Percentiles rank a stretch among this genome's conserved stretches.
Evolutionary conservation across 2,113 vertebrate genomes (phyloP).

Genomic region (Himantopus leucocephalus): DNA sequence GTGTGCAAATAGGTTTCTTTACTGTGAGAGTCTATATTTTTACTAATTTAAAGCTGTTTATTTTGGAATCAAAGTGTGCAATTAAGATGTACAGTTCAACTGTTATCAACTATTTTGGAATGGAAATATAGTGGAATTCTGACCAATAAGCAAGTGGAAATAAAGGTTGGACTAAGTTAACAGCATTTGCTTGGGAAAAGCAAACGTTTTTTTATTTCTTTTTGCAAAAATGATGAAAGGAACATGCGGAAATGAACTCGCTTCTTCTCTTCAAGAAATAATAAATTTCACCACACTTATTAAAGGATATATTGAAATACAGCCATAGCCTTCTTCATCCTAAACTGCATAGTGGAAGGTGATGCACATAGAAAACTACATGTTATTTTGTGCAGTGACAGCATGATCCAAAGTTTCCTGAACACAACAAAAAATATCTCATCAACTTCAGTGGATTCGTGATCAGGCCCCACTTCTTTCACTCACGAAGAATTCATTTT

Average conservation of each 20-base stretch:
- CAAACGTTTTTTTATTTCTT: neutral
- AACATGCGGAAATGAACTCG: neutral
- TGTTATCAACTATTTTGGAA: neutral
- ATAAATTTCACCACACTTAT: neutral
- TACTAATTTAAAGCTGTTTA: neutral
- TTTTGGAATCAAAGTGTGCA: neutral
- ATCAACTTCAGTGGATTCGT: neutral
- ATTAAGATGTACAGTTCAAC: neutral
- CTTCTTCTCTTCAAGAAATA: neutral
- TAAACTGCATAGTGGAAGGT: neutral
- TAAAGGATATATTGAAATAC: neutral
- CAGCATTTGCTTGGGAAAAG: neutral
- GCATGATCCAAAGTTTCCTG: neutral
- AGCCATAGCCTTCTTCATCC: neutral
- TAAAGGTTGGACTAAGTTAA: neutral
- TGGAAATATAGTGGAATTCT: neutral
- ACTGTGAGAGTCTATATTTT: neutral
- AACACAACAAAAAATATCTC: neutral
- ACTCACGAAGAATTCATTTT: constrained; percentile 19
- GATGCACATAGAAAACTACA: neutral
- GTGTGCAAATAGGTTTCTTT: neutral
- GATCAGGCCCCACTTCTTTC: neutral
- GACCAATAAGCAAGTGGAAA: neutral
- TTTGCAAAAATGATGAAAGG: neutral
- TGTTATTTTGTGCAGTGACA: neutral